Base-by-base conservation (phyloP, 1,140 invertebrate genomes). In the Drosophila hydei region DNA sequence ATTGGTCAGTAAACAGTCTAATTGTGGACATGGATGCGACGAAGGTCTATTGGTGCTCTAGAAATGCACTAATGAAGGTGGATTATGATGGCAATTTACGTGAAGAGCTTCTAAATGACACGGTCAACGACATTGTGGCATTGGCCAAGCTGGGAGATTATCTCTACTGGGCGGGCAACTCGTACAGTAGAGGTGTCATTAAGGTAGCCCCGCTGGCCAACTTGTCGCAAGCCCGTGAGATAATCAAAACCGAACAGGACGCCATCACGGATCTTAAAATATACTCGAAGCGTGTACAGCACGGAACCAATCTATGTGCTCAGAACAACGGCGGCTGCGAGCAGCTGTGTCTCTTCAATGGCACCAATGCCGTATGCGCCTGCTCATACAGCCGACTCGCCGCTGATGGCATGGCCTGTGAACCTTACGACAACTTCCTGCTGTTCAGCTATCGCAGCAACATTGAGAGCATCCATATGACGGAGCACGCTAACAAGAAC, bases 21-120 rank as follows among this genome's bases (percentile, higher is more conserved):
- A 94, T 96, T 0, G 88, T 98, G 8, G 97, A 98, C 90, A 93
- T 95, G 21, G 93, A 94, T 3, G 93, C 93, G 19, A 93, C 93
- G 54, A 95, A 95, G 61, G 93, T 99, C 3, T 99, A 99, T 92
- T 99, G 98, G 95, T 96, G 96, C 75, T 76, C 74, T 75, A 0
- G 73, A 8, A 42, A 90, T 69, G 96, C 95, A 75, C 96, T 99
- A 61, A 98, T 99, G 93, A 94, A 95, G 52, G 93, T 93, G 55
- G 91, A 92, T 25, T 94, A 94, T 89, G 95, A 98, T 92, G 98
- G 97, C 0, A 93, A 93, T 7, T 93, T 95, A 45, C 93, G 95
- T 51, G 91, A 92, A 54, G 93, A 95, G 67, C 90, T 97, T 11
- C 92, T 96, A 4, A 95, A 94, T 42, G 94, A 95, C 60, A 95